Conservation (phyloP, 2,797 vertebrate genomes). For the Poecilia velifera region DNA sequence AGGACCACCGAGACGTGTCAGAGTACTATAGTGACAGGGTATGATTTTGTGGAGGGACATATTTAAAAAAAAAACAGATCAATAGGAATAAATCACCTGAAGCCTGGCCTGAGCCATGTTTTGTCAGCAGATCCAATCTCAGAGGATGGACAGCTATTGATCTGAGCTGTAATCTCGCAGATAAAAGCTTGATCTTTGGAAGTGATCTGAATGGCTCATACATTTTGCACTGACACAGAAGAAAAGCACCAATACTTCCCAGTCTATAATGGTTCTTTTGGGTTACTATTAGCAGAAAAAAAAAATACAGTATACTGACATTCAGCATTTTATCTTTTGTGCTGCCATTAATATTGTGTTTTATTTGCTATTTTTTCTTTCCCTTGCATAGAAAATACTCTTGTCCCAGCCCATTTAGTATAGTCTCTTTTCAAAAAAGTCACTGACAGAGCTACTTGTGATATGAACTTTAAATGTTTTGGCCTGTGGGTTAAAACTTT, state of each 20-base stretch:
- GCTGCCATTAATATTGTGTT: background rate
- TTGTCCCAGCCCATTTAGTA: background rate
- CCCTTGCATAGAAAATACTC: background rate
- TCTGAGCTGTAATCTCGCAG: conserved; percentile 13
- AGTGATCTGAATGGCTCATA: background rate
- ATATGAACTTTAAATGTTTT: background rate
- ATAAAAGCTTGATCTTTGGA: conserved; percentile 13
- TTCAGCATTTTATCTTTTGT: background rate
- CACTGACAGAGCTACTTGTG: background rate
- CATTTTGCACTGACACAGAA: conserved; percentile 19
- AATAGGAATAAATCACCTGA: conserved; percentile 19
- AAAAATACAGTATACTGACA: background rate
- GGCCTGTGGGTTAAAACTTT: background rate
- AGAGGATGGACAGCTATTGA: conserved; percentile 8
- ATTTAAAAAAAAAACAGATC: conserved; percentile 24
- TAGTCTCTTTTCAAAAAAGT: background rate
- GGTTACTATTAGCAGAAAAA: background rate
- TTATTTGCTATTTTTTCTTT: background rate
- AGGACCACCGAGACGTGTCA: background rate
- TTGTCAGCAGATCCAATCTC: conserved; percentile 19
- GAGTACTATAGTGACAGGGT: background rate
- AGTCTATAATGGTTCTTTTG: background rate
- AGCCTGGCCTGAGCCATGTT: conserved; percentile 7
- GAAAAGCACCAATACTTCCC: background rate
- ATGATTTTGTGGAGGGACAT: conserved; percentile 1